Percentiles rank a stretch among this genome's conserved stretches.
These are phyloP conservation scores for Prunella fulvescens DNA, from an alignment of 2,113 vertebrate genomes.

Conservation along the genomic window DNA sequence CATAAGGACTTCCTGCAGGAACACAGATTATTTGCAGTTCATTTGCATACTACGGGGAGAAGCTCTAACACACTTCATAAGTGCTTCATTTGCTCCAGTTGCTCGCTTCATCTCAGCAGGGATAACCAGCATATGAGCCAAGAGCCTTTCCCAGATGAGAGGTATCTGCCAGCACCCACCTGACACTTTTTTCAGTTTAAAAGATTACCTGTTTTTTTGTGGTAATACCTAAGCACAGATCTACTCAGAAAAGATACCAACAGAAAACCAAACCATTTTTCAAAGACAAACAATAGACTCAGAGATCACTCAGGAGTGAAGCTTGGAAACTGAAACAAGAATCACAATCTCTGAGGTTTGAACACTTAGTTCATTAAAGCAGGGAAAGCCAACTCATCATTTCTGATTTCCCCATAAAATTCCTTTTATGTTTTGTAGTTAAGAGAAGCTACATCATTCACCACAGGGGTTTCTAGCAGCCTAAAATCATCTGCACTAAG, in stretches of 20 bases:
- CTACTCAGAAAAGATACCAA: neutral
- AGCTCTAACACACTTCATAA: neutral
- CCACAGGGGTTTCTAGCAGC: neutral
- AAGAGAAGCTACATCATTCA: neutral
- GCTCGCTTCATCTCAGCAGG: slow-evolving; percentile 32
- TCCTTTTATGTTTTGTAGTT: slow-evolving; percentile 36
- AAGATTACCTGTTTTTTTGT: neutral
- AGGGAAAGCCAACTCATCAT: neutral
- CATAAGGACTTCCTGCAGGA: slow-evolving; percentile 26
- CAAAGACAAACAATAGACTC: neutral
- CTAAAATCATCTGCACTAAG: neutral
- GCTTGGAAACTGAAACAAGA: slow-evolving; percentile 10
- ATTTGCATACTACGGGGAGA: neutral
- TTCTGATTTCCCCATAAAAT: slow-evolving; percentile 40
- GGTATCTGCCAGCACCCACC: neutral
- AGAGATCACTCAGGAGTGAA: neutral
- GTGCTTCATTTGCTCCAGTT: slow-evolving; percentile 21
- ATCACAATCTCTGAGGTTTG: neutral
- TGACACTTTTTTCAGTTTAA: neutral
- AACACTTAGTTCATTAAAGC: neutral
- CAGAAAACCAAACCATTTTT: slow-evolving; percentile 14
- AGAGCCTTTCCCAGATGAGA: slow-evolving; percentile 31
- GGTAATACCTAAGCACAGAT: neutral
- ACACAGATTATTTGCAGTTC: neutral
- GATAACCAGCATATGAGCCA: neutral